Percentiles rank a stretch among this genome's conserved stretches.
Conservation (phyloP, 1,140 invertebrate species). For the Nebria ingens region DNA sequence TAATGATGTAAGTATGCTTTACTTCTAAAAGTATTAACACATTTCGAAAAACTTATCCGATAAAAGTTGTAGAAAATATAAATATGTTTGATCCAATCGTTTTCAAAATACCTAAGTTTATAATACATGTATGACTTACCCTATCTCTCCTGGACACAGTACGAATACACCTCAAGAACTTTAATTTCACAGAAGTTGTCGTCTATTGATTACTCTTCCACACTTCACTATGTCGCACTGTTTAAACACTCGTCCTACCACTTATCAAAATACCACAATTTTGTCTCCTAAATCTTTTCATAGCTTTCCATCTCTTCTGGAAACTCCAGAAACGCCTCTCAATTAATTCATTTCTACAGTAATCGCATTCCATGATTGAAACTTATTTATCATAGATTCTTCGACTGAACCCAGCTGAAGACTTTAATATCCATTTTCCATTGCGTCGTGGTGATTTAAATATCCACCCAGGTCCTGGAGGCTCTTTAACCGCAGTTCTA, state of each 20-base stretch:
- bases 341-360: too few species aligned
- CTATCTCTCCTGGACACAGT: too few species aligned
- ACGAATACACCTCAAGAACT: neutral
- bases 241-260: neutral
- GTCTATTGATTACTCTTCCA: neutral
- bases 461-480: conserved; percentile 69
- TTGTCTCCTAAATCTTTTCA: too few species aligned
- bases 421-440: conserved; percentile 84
- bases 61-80: neutral
- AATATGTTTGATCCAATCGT: neutral
- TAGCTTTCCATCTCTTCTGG: too few species aligned
- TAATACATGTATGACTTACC: too few species aligned
- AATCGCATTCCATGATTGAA: too few species aligned
- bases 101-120: too few species aligned
- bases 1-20: conserved; percentile 40
- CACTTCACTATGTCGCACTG: neutral
- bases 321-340: too few species aligned
- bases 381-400: conserved; percentile 44
- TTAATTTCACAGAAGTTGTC: too few species aligned
- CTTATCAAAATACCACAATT: too few species aligned
- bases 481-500: conserved; percentile 71
- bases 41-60: neutral
- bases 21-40: neutral
- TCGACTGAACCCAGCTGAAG: conserved; percentile 55
- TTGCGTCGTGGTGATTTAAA: conserved; percentile 79